These are phyloP conservation scores for Proterorhinus semilunaris DNA, from an alignment of 2,113 vertebrate species.

Conservation along the genomic window DNA sequence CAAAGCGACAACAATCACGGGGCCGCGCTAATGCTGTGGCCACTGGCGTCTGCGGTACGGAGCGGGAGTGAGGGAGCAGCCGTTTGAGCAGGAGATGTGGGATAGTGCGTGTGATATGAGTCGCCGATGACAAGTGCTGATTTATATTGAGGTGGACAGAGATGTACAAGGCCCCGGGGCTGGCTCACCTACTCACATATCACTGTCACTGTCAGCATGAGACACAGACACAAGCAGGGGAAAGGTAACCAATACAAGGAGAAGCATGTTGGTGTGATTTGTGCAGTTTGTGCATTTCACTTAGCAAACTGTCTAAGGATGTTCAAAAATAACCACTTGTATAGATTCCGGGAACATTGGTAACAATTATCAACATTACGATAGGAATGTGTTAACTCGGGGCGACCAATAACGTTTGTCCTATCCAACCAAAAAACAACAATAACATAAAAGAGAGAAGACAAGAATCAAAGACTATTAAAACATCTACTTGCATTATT, in stretches of 20 bases:
- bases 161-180: slow-evolving; percentile 70
- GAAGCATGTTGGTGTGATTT: slow-evolving; percentile 10
- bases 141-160: slow-evolving; percentile 73
- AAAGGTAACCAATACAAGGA: slow-evolving; percentile 23
- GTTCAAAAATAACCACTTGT: no score
- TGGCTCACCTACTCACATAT: slow-evolving; percentile 72
- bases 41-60: slow-evolving; percentile 61
- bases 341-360: no score
- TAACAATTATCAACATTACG: no score
- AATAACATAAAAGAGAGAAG: neutral
- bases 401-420: no score
- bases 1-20: slow-evolving; percentile 38
- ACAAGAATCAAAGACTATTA: neutral
- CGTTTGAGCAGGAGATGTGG: slow-evolving; percentile 50
- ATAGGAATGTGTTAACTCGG: no score
- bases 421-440: neutral
- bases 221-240: slow-evolving; percentile 41
- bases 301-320: no score
- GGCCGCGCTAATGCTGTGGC: slow-evolving; percentile 68
- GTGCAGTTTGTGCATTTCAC: neutral
- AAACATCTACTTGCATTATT: neutral
- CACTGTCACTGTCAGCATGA: slow-evolving; percentile 73
- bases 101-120: slow-evolving; percentile 77
- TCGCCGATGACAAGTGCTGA: slow-evolving; percentile 78
- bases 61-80: slow-evolving; percentile 44